Evolutionary conservation across 1,140 invertebrate species (phyloP).

Genomic region (Aplysia californica): DNA sequence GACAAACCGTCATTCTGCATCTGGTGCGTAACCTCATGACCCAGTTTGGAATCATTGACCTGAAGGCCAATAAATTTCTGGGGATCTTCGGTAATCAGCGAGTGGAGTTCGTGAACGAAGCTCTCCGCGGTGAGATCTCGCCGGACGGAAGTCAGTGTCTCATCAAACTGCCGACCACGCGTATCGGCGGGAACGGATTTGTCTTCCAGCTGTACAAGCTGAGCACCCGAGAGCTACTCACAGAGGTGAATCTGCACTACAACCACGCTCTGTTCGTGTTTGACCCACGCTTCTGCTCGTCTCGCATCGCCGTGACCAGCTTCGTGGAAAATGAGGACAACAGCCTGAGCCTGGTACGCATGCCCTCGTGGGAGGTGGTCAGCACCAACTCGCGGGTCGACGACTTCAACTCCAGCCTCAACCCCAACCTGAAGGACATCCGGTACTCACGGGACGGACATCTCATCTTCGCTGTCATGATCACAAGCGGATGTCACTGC

Average conservation of each 20-base stretch:
- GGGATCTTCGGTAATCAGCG: conserved; percentile 64
- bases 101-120: conserved; percentile 64
- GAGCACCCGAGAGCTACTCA: conserved; percentile 50
- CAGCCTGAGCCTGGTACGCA: conserved; percentile 58
- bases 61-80: conserved; percentile 62
- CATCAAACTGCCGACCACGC: conserved; percentile 57
- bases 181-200: conserved; percentile 42
- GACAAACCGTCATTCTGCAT: conserved; percentile 61
- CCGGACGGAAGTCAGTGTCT: conserved; percentile 63
- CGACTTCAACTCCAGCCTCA: conserved; percentile 53
- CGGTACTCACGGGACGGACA: conserved; percentile 62
- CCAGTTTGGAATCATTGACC: conserved; percentile 64
- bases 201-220: conserved; percentile 61
- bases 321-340: conserved; percentile 58
- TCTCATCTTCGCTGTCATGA: conserved; percentile 62
- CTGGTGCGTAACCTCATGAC: conserved; percentile 65
- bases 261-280: conserved; percentile 62
- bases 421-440: conserved; percentile 60
- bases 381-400: conserved; percentile 56
- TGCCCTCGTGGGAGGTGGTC: conserved; percentile 55
- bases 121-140: conserved; percentile 64
- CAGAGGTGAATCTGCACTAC: conserved; percentile 52
- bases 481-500: conserved; percentile 60
- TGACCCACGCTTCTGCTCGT: conserved; percentile 61
- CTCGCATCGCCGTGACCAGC: conserved; percentile 64